phyloP scores from a whole-genome alignment of 2,888 invertebrate genomes.

The Lasioglossum villosulum region DNA sequence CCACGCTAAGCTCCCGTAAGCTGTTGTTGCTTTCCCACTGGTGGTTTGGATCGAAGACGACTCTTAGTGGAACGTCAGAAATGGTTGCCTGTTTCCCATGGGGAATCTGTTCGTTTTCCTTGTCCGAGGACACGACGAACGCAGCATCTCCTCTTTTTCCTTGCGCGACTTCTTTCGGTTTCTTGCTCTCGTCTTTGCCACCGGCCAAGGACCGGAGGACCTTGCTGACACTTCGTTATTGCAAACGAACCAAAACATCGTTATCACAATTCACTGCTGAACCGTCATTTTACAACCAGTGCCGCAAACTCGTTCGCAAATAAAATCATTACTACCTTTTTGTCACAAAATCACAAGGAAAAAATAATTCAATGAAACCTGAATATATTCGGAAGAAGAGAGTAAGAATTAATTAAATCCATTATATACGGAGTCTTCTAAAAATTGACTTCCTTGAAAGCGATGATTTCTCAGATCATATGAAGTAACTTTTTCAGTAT shows the following conservation, averaged over 20 bases:
- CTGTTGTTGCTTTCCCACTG: constrained; percentile 75
- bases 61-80: constrained; percentile 50
- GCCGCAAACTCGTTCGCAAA: constrained; percentile 3
- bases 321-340: neutral
- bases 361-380: neutral
- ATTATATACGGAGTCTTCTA: too few species aligned
- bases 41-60: constrained; percentile 61
- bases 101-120: constrained; percentile 81
- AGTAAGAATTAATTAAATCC: too few species aligned
- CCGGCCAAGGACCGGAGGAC: constrained; percentile 29
- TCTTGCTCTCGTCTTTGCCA: neutral
- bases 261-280: constrained; percentile 58
- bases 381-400: neutral
- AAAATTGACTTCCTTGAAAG: too few species aligned
- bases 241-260: constrained; percentile 53
- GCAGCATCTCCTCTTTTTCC: constrained; percentile 18
- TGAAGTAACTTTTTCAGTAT: too few species aligned
- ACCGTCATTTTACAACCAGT: constrained; percentile 27
- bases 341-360: neutral
- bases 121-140: constrained; percentile 52
- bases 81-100: constrained; percentile 77
- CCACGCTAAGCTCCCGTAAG: constrained; percentile 80
- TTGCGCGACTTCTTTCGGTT: constrained; percentile 16
- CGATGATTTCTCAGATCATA: too few species aligned
- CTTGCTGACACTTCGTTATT: constrained; percentile 26